Percentiles rank a stretch among this genome's conserved stretches.
These are phyloP conservation scores for Mormoops blainvillei DNA, from an alignment of 2,113 vertebrate species.

Conservation along the genomic window DNA sequence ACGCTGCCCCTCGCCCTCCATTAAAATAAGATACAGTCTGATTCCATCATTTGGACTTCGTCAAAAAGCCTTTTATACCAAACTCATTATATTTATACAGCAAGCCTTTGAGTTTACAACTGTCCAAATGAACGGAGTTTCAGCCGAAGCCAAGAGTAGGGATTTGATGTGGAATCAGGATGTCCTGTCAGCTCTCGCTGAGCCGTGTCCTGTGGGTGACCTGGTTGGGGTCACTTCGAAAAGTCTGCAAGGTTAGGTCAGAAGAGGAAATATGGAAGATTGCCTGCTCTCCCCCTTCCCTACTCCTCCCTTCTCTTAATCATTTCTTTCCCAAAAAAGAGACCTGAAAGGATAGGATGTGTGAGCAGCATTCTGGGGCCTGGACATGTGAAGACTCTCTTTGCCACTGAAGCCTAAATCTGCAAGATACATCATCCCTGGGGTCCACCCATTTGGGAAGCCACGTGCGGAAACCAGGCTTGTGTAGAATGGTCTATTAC, in stretches of 20 bases:
- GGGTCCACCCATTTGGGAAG: not conserved
- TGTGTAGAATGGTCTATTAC: not conserved
- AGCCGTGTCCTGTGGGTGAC: not conserved
- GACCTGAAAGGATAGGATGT: fast-evolving
- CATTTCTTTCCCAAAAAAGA: not conserved
- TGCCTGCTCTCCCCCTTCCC: no score
- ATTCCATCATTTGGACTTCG: not conserved
- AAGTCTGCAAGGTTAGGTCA: not conserved
- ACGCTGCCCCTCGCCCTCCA: no score
- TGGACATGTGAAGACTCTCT: not conserved
- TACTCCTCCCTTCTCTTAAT: not conserved
- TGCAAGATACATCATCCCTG: not conserved
- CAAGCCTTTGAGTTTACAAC: not conserved
- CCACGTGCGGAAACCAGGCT: not conserved
- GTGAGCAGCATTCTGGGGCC: not conserved
- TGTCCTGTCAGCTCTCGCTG: not conserved
- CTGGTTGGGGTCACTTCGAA: not conserved
- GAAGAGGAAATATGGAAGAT: not conserved
- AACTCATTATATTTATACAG: not conserved
- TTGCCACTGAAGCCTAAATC: not conserved
- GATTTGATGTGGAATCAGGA: not conserved
- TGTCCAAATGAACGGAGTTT: not conserved
- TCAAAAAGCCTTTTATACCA: not conserved
- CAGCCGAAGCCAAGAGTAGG: not conserved
- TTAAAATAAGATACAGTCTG: not conserved